Conservation (phyloP, 2,888 invertebrate species). For the Macrophya annulata region DNA sequence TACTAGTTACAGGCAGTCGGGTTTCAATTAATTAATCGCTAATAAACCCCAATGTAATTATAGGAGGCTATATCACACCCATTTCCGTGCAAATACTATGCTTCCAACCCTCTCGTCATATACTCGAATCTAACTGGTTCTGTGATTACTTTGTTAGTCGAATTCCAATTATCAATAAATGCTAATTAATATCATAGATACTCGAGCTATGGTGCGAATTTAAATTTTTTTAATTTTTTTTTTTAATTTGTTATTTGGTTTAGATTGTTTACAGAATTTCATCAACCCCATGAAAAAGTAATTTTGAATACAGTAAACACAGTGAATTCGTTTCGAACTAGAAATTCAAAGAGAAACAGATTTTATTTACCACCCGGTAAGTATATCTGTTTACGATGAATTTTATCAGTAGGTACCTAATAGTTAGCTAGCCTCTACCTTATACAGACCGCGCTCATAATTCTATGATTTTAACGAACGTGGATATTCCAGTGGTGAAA, state of each 20-base stretch:
- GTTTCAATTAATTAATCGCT: slow-evolving; percentile 47
- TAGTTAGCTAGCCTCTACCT: too few species aligned
- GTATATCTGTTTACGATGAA: not conserved
- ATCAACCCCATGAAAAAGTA: not conserved
- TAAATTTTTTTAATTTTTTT: not conserved
- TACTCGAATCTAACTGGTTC: slow-evolving; percentile 23
- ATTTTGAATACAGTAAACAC: not conserved
- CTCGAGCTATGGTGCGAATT: not conserved
- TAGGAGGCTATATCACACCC: not conserved
- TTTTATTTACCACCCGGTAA: too few species aligned
- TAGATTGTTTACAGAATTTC: not conserved
- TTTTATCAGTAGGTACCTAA: not conserved
- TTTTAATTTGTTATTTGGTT: not conserved
- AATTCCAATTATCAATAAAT: slow-evolving; percentile 17
- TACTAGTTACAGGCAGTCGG: not conserved
- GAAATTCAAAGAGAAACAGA: not conserved
- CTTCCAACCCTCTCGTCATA: not conserved
- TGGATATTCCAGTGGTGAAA: not conserved
- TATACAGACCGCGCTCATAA: too few species aligned
- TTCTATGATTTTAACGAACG: slow-evolving; percentile 2
- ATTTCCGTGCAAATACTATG: slow-evolving; percentile 7
- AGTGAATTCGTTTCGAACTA: not conserved
- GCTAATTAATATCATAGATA: not conserved
- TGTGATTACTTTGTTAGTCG: slow-evolving; percentile 19
- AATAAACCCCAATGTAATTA: slow-evolving; percentile 47